These are phyloP conservation scores for Tinea trinotella DNA, from an alignment of 2,888 invertebrate genomes.

Conservation along the genomic window DNA sequence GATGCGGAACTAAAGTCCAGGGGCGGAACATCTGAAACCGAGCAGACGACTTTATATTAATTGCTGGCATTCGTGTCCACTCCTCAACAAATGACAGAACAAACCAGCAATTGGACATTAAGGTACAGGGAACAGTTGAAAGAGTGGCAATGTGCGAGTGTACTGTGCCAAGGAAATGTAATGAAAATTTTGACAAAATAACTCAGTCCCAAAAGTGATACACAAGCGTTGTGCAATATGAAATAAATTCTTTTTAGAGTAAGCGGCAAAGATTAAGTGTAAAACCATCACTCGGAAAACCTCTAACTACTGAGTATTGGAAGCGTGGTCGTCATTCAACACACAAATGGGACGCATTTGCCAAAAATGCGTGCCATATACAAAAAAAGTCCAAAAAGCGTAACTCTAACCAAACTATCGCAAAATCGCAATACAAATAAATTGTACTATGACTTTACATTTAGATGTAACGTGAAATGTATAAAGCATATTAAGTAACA, in stretches of 20 bases:
- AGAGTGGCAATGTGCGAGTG: background rate
- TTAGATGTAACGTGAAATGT: conserved; percentile 3
- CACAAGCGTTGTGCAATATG: conserved; percentile 45
- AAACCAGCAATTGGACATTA: conserved; percentile 38
- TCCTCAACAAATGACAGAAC: conserved; percentile 36
- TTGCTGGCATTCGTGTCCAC: conserved; percentile 40
- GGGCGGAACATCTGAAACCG: conserved; percentile 70
- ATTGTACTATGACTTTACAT: conserved; percentile 1
- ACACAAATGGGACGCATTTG: conserved; percentile 42
- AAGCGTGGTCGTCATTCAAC: conserved; percentile 60
- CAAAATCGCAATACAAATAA: background rate
- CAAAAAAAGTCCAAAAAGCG: conserved; percentile 38
- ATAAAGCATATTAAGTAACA: background rate
- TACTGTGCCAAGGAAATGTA: background rate
- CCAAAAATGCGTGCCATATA: conserved; percentile 43
- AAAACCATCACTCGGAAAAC: conserved; percentile 59
- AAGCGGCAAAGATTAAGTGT: conserved; percentile 58
- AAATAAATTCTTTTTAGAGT: conserved; percentile 37
- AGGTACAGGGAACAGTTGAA: background rate
- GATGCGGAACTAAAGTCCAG: conserved; percentile 68
- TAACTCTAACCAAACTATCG: conserved; percentile 10
- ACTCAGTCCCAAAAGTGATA: conserved; percentile 24
- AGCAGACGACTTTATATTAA: conserved; percentile 56
- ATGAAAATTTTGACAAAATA: conserved; percentile 1
- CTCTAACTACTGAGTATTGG: conserved; percentile 58